These are phyloP conservation scores for Lates japonicus DNA, from an alignment of 2,797 vertebrate genomes.

Conservation along the genomic window DNA sequence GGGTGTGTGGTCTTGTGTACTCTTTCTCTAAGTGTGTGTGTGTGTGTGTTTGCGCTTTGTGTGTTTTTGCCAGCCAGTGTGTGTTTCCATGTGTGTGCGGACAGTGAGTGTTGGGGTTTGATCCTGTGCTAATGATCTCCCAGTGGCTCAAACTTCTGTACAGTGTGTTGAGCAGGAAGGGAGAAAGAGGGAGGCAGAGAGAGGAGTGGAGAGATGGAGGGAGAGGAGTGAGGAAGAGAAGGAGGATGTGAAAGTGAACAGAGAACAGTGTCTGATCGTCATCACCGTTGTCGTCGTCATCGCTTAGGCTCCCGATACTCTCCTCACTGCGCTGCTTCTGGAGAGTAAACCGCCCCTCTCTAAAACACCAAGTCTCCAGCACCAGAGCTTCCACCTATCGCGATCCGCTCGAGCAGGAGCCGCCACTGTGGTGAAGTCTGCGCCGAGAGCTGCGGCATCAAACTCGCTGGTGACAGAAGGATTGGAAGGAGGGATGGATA, in stretches of 20 bases:
- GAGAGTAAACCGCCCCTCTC: constrained; percentile 15
- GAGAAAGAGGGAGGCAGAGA: constrained; percentile 37
- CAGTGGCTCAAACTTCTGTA: constrained; percentile 80
- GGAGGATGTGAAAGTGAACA: constrained; percentile 46
- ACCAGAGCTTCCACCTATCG: constrained; percentile 19
- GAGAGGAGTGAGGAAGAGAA: constrained; percentile 1
- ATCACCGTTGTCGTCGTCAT: constrained; percentile 33
- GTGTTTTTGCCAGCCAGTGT: constrained; percentile 32
- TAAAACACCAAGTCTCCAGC: constrained; percentile 1
- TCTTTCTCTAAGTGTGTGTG: constrained; percentile 42
- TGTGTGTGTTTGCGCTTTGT: constrained; percentile 21
- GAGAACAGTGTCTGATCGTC: constrained; percentile 53
- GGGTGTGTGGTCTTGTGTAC: constrained; percentile 45
- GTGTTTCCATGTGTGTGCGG: constrained; percentile 51
- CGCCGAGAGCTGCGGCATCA: constrained; percentile 51
- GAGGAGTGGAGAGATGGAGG: not conserved
- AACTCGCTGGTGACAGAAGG: constrained; percentile 71
- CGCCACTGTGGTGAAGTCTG: constrained; percentile 40
- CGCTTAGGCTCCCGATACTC: constrained; percentile 5
- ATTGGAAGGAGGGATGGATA: constrained; percentile 67
- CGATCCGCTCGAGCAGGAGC: constrained; percentile 35
- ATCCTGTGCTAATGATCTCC: constrained; percentile 85
- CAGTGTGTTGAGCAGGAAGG: constrained; percentile 67
- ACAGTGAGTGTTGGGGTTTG: constrained; percentile 74
- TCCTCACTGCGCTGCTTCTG: not conserved